phyloP scores from a whole-genome alignment of 2,113 vertebrate species.

The Xiphophorus hellerii region DNA sequence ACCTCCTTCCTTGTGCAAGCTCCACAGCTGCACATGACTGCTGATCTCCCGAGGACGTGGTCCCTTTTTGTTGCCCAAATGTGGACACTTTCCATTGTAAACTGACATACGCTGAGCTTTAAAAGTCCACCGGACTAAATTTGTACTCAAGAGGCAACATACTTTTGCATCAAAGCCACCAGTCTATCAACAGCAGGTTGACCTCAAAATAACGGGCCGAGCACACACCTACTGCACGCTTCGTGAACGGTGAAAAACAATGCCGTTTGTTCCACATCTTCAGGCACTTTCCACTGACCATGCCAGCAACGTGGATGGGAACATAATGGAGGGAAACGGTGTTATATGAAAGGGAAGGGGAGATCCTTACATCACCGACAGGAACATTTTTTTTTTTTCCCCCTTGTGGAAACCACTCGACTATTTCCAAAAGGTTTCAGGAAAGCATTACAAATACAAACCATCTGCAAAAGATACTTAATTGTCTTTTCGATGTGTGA shows the following conservation, averaged over 20 bases:
- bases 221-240: constrained; percentile 14
- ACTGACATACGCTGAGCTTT: background rate
- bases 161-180: constrained; percentile 2
- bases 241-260: constrained; percentile 53
- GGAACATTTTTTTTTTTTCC: constrained; percentile 8
- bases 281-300: constrained; percentile 69
- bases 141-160: background rate
- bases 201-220: constrained; percentile 24
- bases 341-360: constrained; percentile 60
- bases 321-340: constrained; percentile 74
- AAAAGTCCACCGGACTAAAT: background rate
- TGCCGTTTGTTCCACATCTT: constrained; percentile 66
- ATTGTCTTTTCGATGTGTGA: background rate
- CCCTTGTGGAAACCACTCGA: constrained; percentile 49
- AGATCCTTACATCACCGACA: constrained; percentile 51
- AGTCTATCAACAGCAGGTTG: constrained; percentile 28
- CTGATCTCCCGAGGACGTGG: constrained; percentile 19
- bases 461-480: background rate
- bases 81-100: background rate
- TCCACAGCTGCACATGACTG: constrained; percentile 51
- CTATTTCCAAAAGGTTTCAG: constrained; percentile 50
- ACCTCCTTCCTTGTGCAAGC: constrained; percentile 48
- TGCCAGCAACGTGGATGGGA: constrained; percentile 34
- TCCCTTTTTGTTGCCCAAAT: background rate
- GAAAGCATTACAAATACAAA: constrained; percentile 4